A percentile compares a stretch with the other conserved stretches of the same genome.
phyloP scores from a whole-genome alignment of 2,113 vertebrate species.

The Phaethon lepturus region DNA sequence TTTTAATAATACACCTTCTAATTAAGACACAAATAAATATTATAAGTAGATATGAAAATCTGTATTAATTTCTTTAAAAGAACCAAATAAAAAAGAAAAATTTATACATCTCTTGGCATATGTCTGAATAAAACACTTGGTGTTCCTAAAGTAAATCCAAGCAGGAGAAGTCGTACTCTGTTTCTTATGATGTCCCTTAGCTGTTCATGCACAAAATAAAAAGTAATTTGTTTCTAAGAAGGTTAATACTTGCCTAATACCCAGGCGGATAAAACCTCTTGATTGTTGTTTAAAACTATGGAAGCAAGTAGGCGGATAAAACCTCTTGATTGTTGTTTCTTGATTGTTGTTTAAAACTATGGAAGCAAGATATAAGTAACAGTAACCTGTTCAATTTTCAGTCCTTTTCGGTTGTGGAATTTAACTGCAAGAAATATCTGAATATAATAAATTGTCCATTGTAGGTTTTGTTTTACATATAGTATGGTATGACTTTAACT shows the following conservation, averaged over 20 bases:
- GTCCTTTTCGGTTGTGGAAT: background rate
- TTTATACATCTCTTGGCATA: background rate
- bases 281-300: background rate
- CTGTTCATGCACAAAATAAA: background rate
- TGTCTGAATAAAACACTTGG: background rate
- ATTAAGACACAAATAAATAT: background rate
- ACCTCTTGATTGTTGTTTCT: background rate
- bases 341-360: no score
- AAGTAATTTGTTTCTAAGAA: background rate
- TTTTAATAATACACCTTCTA: background rate
- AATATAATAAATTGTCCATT: background rate
- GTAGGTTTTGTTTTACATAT: background rate
- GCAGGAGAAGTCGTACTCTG: background rate
- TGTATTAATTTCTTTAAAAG: background rate
- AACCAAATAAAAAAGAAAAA: background rate
- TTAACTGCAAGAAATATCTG: background rate
- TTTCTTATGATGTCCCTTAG: background rate
- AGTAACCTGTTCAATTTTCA: background rate
- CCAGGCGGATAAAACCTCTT: background rate
- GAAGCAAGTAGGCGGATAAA: background rate
- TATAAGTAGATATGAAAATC: background rate
- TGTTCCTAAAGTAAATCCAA: constrained; percentile 25
- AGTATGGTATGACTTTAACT: background rate
- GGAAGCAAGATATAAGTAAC: background rate
- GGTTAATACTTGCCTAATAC: background rate